Conservation (phyloP, 30 jellyfish, hydroid and myxozoan genomes). For the Aurelia sp. region DNA sequence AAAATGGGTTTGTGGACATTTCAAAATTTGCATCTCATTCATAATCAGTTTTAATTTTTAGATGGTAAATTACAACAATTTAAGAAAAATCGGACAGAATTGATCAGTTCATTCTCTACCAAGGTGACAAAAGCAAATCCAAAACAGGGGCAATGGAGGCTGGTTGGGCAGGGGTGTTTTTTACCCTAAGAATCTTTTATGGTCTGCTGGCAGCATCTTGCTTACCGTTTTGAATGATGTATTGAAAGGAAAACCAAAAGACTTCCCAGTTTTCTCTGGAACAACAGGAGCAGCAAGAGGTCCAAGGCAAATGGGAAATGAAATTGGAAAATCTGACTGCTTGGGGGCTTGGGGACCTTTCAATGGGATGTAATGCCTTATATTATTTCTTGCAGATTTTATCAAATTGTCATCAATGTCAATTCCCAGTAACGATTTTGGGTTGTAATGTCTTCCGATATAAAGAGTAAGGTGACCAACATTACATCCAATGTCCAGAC, state of each 20-base stretch:
- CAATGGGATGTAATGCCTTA: constrained; percentile 57
- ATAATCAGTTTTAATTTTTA: too few species aligned
- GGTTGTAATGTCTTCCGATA: constrained; percentile 83
- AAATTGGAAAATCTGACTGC: constrained; percentile 82
- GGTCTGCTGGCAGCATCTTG: neutral
- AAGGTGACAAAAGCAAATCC: too few species aligned
- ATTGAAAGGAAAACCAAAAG: constrained; percentile 79
- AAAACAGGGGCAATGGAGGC: too few species aligned
- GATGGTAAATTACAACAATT: too few species aligned
- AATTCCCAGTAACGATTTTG: constrained; percentile 72
- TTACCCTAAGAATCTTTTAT: too few species aligned
- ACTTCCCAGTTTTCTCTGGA: constrained; percentile 34
- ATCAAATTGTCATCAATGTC: constrained; percentile 86
- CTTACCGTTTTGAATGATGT: constrained; percentile 69
- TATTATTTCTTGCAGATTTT: constrained; percentile 72
- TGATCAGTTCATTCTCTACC: too few species aligned
- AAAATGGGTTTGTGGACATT: too few species aligned
- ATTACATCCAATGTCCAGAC: constrained; percentile 95
- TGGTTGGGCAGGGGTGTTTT: too few species aligned
- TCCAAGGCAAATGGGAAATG: constrained; percentile 87
- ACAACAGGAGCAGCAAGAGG: constrained; percentile 80
- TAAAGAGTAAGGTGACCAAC: constrained; percentile 83
- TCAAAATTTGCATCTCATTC: too few species aligned
- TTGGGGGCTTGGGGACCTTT: constrained; percentile 61
- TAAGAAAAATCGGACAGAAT: too few species aligned